Evolutionary conservation across 2,797 vertebrate species (phyloP).

Genomic region (Loris lydekkerianus): DNA sequence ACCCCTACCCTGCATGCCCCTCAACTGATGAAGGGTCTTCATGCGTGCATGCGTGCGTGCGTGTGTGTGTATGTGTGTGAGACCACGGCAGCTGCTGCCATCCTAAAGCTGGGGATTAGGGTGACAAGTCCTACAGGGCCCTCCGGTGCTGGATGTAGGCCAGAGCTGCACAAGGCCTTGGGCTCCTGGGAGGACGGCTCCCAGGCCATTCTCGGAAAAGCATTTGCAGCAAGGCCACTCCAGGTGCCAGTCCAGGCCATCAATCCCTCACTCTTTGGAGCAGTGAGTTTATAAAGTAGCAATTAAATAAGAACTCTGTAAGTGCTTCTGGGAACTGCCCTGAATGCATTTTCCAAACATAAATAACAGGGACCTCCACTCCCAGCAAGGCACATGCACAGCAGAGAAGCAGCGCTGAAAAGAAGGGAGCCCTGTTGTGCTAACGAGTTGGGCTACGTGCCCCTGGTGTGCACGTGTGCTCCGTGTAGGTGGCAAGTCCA

Average conservation of each 20-base stretch:
- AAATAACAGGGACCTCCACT: slow-evolving; percentile 84
- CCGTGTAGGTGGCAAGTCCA: slow-evolving; percentile 77
- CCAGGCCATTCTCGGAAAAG: slow-evolving; percentile 82
- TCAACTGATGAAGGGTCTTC: not conserved
- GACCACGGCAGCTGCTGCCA: slow-evolving; percentile 45
- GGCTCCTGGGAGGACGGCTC: slow-evolving; percentile 67
- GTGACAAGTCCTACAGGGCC: slow-evolving; percentile 69
- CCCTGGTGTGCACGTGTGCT: slow-evolving; percentile 48
- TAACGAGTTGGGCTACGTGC: slow-evolving; percentile 57
- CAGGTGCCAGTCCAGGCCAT: slow-evolving; percentile 83
- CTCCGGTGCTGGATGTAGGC: slow-evolving; percentile 67
- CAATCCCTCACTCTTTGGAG: slow-evolving; percentile 84
- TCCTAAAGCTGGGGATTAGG: slow-evolving; percentile 72
- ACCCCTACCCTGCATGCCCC: not conserved
- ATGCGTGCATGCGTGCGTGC: not conserved
- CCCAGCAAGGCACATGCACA: slow-evolving; percentile 22
- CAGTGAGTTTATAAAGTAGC: slow-evolving; percentile 85
- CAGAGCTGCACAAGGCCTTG: slow-evolving; percentile 58
- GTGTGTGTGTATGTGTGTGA: not conserved
- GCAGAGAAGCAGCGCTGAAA: slow-evolving; percentile 22
- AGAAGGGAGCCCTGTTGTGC: slow-evolving; percentile 80
- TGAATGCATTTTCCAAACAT: slow-evolving; percentile 87
- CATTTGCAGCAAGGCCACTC: slow-evolving; percentile 73
- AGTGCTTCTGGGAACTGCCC: slow-evolving; percentile 87
- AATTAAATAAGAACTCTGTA: slow-evolving; percentile 86